Percentiles rank a stretch among this genome's conserved stretches.
phyloP scores from a whole-genome alignment of 2,797 vertebrate species.

The Sebastes matsubarae region DNA sequence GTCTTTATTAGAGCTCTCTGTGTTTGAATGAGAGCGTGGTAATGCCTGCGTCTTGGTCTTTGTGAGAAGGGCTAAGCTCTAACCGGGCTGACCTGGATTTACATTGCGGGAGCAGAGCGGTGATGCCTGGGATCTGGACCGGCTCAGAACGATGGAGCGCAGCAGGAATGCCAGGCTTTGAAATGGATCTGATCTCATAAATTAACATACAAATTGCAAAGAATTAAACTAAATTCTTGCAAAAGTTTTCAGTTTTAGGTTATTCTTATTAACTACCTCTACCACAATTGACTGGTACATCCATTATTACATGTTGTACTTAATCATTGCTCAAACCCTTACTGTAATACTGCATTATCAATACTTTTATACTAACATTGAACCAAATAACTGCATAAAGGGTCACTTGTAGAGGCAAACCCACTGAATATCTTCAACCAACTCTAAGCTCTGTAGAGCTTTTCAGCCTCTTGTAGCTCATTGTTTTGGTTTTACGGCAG shows the following conservation, averaged over 20 bases:
- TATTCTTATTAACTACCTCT: neutral
- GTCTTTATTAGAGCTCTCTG: conserved; percentile 30
- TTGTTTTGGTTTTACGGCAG: neutral
- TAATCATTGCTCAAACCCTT: neutral
- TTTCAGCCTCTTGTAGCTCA: neutral
- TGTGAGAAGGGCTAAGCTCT: conserved; percentile 45
- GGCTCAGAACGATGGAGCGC: neutral
- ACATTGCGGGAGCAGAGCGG: conserved; percentile 19
- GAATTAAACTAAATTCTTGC: neutral
- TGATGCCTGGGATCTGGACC: conserved; percentile 5
- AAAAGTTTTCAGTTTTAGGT: neutral
- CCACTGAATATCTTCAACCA: neutral
- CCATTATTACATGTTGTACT: neutral
- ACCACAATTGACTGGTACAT: neutral
- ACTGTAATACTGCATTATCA: neutral
- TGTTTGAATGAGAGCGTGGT: conserved; percentile 40
- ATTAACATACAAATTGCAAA: neutral
- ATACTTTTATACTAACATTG: neutral
- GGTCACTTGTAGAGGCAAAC: neutral
- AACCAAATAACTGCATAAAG: neutral
- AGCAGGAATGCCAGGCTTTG: neutral
- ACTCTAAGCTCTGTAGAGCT: neutral
- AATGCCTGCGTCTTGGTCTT: conserved; percentile 49
- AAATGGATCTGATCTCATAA: neutral
- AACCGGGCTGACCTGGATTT: conserved; percentile 60